Base-by-base conservation (phyloP, 2,113 vertebrate genomes). In the Myiozetetes cayanensis region DNA sequence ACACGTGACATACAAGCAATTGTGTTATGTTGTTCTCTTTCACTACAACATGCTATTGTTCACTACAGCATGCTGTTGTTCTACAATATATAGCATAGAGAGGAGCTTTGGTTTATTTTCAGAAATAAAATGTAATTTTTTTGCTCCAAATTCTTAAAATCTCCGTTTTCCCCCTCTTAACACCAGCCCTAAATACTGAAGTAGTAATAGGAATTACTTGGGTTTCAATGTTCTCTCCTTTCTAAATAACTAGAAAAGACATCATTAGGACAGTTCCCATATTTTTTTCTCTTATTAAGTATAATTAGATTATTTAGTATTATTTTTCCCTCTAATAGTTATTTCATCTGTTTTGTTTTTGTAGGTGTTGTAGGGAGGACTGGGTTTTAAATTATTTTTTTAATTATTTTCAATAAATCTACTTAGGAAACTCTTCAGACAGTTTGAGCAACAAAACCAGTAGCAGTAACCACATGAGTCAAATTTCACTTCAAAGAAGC, bases 111-210 rank as follows among this genome's bases (percentile, higher is more conserved):
- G 17, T 46, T 83, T 75, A 56, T 81, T 82, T 93, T 85, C 39
- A 39, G 21, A 43, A 87, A 71, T 24, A 74, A n/a, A 24, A 11
- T 0, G 0, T 5, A 4, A 12, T 8, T 18, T 53, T 84, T 76
- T 44, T 62, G 6, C 6, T 12, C 21, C 20, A 49, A 31, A 66
- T 37, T 73, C n/a, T 84, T 79, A 89, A 77, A 90, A 58, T 3
- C 2, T 80, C 12, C 0, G 2, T 31, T 75, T 85, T 3, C 0
- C 5, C 0, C 3, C 19, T 10, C 22, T 66, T 72, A 73, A 70
- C 4, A 23, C 5, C 44, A 37, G 19, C 12, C 16, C 28, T 37
- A 83, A 90, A 76, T 56, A 4, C 58, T 80, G 53, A 58, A 62
- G 8, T n/a, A 71, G 20, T 27, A 80, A 70, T 10, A 44, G 11